These are phyloP conservation scores for Dicyema japonicum DNA, from an alignment of 1,140 invertebrate species.

Conservation along the genomic window DNA sequence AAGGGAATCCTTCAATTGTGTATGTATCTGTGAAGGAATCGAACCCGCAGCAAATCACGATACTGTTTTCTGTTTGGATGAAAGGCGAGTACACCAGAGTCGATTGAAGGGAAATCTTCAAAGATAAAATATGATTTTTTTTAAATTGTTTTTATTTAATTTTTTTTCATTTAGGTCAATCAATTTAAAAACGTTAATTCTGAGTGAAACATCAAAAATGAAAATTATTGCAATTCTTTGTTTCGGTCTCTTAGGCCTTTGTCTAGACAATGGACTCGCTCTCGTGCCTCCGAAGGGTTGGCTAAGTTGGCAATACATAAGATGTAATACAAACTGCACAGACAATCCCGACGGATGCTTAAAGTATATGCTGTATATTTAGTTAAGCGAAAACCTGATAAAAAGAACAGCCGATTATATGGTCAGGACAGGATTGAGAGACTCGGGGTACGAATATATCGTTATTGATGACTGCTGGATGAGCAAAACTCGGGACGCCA, in stretches of 20 bases:
- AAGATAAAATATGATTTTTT: too few species aligned
- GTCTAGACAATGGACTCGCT: conserved; percentile 15
- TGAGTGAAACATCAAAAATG: too few species aligned
- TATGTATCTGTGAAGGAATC: too few species aligned
- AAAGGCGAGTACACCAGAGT: too few species aligned
- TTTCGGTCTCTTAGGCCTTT: conserved; percentile 1
- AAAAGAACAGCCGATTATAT: conserved; percentile 58
- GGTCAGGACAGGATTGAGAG: conserved; percentile 50
- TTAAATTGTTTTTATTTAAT: too few species aligned
- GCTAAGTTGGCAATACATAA: conserved; percentile 16
- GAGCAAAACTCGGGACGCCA: conserved; percentile 35
- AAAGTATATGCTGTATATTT: conserved; percentile 8
- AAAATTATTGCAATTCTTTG: too few species aligned
- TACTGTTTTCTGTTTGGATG: too few species aligned
- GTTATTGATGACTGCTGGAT: conserved; percentile 85
- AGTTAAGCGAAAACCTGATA: conserved; percentile 54
- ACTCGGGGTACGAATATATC: conserved; percentile 55
- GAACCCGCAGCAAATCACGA: too few species aligned
- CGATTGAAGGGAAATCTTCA: too few species aligned
- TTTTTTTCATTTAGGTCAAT: too few species aligned
- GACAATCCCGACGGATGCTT: conserved; percentile 16
- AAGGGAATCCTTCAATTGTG: too few species aligned
- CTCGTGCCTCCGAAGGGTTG: conserved; percentile 18
- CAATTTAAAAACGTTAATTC: too few species aligned
- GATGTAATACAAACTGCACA: conserved; percentile 14